Conservation (phyloP, 2,888 invertebrate species). For the Platypus cylindrus region DNA sequence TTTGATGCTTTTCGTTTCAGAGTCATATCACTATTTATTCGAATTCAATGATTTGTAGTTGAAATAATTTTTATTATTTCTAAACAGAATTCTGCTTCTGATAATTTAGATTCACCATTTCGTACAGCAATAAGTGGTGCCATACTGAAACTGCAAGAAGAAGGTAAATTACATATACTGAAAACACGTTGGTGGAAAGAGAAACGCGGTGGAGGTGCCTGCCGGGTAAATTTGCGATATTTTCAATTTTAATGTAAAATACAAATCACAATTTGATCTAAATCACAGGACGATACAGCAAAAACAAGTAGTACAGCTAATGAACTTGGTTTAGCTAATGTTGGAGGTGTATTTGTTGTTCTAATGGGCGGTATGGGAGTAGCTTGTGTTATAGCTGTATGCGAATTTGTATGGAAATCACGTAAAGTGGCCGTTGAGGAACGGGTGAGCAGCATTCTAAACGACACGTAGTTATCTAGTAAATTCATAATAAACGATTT, state of each 20-base stretch:
- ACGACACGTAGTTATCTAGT: constrained; percentile 39
- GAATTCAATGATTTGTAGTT: too few species aligned
- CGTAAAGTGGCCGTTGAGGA: constrained; percentile 85
- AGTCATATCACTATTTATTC: too few species aligned
- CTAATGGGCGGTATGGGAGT: constrained; percentile 86
- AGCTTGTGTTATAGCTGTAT: constrained; percentile 84
- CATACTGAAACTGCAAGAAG: constrained; percentile 90
- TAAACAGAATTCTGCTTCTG: too few species aligned
- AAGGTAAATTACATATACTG: constrained; percentile 80
- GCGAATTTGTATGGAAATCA: constrained; percentile 93
- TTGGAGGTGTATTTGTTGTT: constrained; percentile 93
- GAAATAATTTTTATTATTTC: constrained; percentile 1
- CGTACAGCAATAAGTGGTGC: constrained; percentile 88
- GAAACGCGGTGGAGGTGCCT: constrained; percentile 77
- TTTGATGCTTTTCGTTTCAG: too few species aligned
- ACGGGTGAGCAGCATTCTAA: constrained; percentile 55
- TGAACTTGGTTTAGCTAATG: constrained; percentile 86
- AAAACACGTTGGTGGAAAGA: constrained; percentile 98
- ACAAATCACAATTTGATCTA: background rate
- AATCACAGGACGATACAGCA: constrained; percentile 62
- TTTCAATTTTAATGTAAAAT: background rate
- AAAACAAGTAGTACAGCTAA: constrained; percentile 79
- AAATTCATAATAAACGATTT: too few species aligned
- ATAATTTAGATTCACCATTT: constrained; percentile 85
- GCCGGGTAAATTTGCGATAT: constrained; percentile 47